These are phyloP conservation scores for Pedionomus torquatus DNA, from an alignment of 2,113 vertebrate species.

Conservation along the genomic window DNA sequence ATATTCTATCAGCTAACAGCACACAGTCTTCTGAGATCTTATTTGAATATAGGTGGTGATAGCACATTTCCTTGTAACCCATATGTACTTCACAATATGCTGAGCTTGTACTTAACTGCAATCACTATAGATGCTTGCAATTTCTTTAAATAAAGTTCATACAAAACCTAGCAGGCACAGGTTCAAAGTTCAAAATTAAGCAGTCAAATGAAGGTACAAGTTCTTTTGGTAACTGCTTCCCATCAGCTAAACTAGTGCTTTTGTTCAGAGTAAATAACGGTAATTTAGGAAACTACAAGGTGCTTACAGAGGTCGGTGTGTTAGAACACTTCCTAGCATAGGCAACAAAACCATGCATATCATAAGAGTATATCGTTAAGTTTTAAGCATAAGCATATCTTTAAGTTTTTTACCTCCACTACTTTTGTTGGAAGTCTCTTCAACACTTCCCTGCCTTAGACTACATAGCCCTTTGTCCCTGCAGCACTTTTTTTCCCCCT, in stretches of 20 bases:
- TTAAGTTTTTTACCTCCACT: background rate
- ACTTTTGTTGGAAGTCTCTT: background rate
- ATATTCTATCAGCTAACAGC: constrained; percentile 31
- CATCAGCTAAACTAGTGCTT: background rate
- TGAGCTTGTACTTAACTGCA: background rate
- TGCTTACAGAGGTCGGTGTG: background rate
- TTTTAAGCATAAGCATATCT: too few relatives aligned
- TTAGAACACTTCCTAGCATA: background rate
- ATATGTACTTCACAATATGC: background rate
- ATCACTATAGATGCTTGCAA: background rate
- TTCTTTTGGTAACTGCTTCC: background rate
- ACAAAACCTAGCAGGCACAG: background rate
- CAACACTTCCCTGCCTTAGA: background rate
- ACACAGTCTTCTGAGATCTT: constrained; percentile 20
- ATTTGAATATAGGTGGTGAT: constrained; percentile 27
- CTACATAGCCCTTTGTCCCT: background rate
- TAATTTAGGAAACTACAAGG: background rate
- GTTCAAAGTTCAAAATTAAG: background rate
- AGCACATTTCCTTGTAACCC: constrained; percentile 6
- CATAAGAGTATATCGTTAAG: too few relatives aligned
- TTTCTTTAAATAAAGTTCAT: background rate
- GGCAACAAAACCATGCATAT: background rate
- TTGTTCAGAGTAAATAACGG: background rate
- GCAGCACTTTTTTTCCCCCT: rapidly evolving
- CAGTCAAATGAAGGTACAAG: background rate